Percentiles rank a stretch among this genome's conserved stretches.
Conservation (phyloP, 2,797 vertebrate species). For the Tenualosa thibaudeaui region DNA sequence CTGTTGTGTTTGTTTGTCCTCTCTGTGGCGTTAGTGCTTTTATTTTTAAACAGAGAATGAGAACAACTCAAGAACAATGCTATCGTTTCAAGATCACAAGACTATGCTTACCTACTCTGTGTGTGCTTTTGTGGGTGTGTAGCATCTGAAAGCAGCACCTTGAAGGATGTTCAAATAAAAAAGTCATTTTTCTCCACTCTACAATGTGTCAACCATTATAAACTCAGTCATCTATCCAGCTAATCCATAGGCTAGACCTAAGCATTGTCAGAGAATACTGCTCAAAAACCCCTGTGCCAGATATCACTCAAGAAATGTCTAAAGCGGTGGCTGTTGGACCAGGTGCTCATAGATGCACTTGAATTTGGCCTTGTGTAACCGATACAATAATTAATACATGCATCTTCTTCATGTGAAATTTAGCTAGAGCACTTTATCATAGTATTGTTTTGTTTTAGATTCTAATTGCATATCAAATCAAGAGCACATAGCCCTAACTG, state of each 20-base stretch:
- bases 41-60: not conserved
- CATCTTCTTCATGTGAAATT: too few species aligned
- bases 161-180: constrained; percentile 20
- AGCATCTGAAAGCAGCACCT: constrained; percentile 33
- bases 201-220: not conserved
- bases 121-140: constrained; percentile 9
- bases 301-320: not conserved
- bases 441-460: too few species aligned
- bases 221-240: not conserved
- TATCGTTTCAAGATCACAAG: not conserved
- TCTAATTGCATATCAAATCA: too few species aligned
- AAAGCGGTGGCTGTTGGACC: not conserved
- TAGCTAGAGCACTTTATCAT: too few species aligned
- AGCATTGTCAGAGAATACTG: not conserved
- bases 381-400: too few species aligned
- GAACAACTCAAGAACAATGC: not conserved
- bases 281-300: not conserved
- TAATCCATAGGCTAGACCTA: not conserved
- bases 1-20: not conserved
- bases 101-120: not conserved
- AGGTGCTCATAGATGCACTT: not conserved
- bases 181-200: not conserved
- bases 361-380: too few species aligned
- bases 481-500: not conserved
- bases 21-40: not conserved